Conservation (phyloP, 2,113 vertebrate genomes). For the Toxotes chatareus region DNA sequence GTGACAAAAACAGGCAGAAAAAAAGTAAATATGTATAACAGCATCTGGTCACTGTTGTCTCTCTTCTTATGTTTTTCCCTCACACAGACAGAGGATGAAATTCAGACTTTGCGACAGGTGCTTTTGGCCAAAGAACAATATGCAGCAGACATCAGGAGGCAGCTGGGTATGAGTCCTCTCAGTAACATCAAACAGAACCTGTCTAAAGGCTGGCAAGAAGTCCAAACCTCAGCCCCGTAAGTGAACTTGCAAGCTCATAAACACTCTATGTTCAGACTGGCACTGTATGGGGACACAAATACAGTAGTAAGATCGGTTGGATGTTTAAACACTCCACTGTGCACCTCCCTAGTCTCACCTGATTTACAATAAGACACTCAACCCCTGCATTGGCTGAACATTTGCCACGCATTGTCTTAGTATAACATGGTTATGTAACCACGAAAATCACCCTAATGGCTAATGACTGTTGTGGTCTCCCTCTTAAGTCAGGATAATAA, state of each 20-base stretch:
- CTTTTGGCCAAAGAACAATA: conserved; percentile 93
- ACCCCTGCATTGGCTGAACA: background rate
- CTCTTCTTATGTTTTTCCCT: background rate
- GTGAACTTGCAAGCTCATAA: conserved; percentile 66
- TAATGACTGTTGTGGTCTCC: background rate
- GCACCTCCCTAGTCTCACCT: background rate
- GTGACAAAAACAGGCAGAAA: background rate
- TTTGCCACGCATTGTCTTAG: conserved; percentile 17
- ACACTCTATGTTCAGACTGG: background rate
- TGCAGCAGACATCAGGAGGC: conserved; percentile 91
- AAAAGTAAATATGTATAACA: background rate
- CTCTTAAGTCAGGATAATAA: conserved; percentile 31
- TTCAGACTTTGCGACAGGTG: conserved; percentile 93
- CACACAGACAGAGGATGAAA: conserved; percentile 94
- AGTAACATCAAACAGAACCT: conserved; percentile 91
- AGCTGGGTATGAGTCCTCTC: conserved; percentile 90
- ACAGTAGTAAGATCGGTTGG: background rate
- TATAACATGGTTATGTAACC: conserved; percentile 61
- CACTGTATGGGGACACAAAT: background rate
- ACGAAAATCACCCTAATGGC: conserved; percentile 20
- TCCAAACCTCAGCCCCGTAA: conserved; percentile 93
- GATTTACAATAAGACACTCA: conserved; percentile 5
- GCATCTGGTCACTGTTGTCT: background rate
- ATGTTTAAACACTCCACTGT: background rate
- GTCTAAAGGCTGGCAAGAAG: conserved; percentile 92